Evolutionary conservation across 30 jellyfish, hydroid and myxozoan genomes (phyloP).

Genomic region (Sanderia malayensis): DNA sequence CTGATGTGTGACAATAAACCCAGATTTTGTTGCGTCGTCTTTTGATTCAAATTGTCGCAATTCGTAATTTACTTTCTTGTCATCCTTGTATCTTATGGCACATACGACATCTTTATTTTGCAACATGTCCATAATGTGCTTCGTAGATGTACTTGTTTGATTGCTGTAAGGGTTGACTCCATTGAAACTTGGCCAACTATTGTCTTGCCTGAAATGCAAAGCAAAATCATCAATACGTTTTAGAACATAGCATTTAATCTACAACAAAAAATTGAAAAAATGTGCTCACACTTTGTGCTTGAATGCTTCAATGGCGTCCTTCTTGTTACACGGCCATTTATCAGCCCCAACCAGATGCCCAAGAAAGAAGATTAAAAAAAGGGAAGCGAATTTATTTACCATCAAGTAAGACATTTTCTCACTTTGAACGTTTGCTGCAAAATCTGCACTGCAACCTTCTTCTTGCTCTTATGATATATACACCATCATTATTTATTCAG

Average conservation of each 20-base stretch:
- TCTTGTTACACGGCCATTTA: conserved; percentile 53
- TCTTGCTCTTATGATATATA: too few species aligned
- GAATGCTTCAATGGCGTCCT: conserved; percentile 51
- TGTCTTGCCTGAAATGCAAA: conserved; percentile 14
- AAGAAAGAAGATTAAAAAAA: neutral
- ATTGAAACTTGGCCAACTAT: conserved; percentile 52
- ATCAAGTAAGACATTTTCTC: too few species aligned
- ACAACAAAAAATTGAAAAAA: too few species aligned
- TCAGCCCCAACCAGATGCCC: conserved; percentile 25
- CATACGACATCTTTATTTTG: conserved; percentile 47
- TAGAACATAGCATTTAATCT: too few species aligned
- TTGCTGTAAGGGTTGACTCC: conserved; percentile 55
- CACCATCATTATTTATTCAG: too few species aligned
- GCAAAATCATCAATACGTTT: too few species aligned
- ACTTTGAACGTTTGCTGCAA: too few species aligned
- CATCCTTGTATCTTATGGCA: conserved; percentile 42
- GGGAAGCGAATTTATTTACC: conserved; percentile 4
- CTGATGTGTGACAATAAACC: conserved; percentile 64
- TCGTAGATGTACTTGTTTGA: conserved; percentile 45
- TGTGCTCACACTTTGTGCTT: conserved; percentile 21
- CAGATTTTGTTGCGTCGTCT: conserved; percentile 29
- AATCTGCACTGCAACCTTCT: too few species aligned
- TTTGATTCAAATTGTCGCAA: conserved; percentile 32
- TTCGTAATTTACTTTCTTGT: conserved; percentile 30
- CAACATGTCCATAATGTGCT: conserved; percentile 30